phyloP scores from a whole-genome alignment of 2,797 vertebrate species.

The Karalla daura region DNA sequence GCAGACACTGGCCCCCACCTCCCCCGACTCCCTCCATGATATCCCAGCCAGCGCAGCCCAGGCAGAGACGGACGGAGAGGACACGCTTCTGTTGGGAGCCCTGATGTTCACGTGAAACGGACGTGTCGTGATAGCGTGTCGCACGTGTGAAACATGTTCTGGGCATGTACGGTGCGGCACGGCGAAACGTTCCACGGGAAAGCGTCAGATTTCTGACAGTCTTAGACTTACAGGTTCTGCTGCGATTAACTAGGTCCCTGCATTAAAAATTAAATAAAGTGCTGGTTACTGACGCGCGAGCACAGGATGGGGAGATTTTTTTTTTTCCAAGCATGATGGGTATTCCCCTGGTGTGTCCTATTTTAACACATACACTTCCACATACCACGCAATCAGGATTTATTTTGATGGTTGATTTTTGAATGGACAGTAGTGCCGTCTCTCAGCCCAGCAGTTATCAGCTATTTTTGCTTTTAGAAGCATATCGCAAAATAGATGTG shows the following conservation, averaged over 20 bases:
- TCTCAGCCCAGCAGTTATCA: too few species aligned
- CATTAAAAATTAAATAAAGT: conserved; percentile 40
- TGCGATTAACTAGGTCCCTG: conserved; percentile 33
- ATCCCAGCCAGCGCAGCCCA: conserved; percentile 58
- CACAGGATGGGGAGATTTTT: neutral
- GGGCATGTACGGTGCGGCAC: too few species aligned
- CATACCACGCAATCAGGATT: too few species aligned
- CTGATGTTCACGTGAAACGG: neutral
- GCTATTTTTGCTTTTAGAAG: too few species aligned
- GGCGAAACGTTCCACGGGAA: neutral
- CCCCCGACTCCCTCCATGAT: conserved; percentile 14
- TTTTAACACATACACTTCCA: neutral
- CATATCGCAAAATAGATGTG: too few species aligned
- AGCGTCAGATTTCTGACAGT: neutral
- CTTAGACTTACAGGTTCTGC: neutral
- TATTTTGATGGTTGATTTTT: too few species aligned
- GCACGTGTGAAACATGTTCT: too few species aligned
- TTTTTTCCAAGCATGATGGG: neutral
- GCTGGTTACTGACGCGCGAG: neutral
- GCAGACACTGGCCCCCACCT: conserved; percentile 32
- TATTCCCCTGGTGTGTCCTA: neutral
- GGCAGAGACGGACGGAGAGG: conserved; percentile 12
- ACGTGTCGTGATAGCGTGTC: neutral
- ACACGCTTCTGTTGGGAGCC: neutral
- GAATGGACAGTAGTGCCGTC: too few species aligned